Evolutionary conservation across 2,113 vertebrate species (phyloP).

Genomic region (Polyodon spathula): DNA sequence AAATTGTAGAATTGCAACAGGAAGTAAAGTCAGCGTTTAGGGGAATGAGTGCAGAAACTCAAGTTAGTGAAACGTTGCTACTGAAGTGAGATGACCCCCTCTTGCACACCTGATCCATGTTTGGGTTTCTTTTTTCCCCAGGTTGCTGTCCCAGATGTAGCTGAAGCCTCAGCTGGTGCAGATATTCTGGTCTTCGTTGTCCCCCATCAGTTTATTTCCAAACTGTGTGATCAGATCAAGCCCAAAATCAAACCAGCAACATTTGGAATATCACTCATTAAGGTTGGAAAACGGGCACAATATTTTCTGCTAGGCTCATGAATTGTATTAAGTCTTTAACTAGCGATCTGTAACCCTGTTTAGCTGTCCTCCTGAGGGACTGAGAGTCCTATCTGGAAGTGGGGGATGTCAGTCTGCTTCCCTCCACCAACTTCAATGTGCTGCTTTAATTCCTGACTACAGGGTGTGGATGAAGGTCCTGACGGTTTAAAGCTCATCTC

Average conservation of each 20-base stretch:
- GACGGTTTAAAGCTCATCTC: conserved; percentile 67
- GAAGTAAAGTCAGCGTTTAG: too few species aligned
- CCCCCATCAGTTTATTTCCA: conserved; percentile 67
- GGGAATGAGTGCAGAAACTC: too few species aligned
- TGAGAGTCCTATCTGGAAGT: too few species aligned
- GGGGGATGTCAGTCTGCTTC: too few species aligned
- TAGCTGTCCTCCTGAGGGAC: too few species aligned
- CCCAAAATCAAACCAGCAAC: conserved; percentile 49
- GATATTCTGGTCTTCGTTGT: conserved; percentile 64
- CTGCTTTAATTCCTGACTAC: conserved; percentile 3
- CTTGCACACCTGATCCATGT: conserved; percentile 10
- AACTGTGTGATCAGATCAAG: conserved; percentile 57
- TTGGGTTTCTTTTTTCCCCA: conserved; percentile 21
- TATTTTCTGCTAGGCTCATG: background rate
- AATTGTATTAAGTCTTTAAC: background rate
- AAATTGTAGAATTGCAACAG: too few species aligned
- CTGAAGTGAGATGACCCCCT: too few species aligned
- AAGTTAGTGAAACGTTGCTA: too few species aligned
- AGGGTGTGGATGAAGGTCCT: conserved; percentile 70
- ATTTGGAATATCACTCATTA: conserved; percentile 72
- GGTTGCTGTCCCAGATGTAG: conserved; percentile 62
- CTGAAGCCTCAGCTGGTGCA: conserved; percentile 46
- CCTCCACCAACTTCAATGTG: too few species aligned
- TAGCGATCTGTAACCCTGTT: background rate
- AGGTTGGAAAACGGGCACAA: conserved; percentile 42